These are phyloP conservation scores for Temnothorax unifasciatus DNA, from an alignment of 2,888 invertebrate genomes.

Conservation along the genomic window DNA sequence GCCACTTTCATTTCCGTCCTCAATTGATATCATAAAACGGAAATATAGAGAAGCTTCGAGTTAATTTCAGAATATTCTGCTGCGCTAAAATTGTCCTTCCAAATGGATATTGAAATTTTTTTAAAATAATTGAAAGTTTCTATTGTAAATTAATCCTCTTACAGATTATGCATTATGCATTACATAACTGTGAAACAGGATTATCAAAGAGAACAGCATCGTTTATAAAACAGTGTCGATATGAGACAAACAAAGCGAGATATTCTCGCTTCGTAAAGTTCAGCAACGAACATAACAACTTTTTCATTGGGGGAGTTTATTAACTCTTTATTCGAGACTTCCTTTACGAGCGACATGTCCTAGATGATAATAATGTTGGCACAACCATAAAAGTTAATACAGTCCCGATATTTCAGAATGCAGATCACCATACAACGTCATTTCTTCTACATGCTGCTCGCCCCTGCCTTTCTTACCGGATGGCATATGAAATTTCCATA, in stretches of 20 bases:
- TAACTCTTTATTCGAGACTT: conserved; percentile 61
- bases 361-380: conserved; percentile 66
- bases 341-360: conserved; percentile 69
- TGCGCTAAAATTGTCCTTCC: conserved; percentile 2
- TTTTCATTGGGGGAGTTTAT: conserved; percentile 76
- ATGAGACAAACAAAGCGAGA: conserved; percentile 45
- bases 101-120: neutral
- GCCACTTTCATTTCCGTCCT: conserved; percentile 36
- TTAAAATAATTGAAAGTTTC: neutral
- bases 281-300: conserved; percentile 71
- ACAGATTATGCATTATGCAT: neutral
- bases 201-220: neutral
- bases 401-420: conserved; percentile 56
- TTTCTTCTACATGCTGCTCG: neutral
- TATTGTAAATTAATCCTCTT: neutral
- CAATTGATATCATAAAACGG: conserved; percentile 39
- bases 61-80: conserved; percentile 28
- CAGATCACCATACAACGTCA: conserved; percentile 52
- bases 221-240: conserved; percentile 33
- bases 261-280: conserved; percentile 68
- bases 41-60: conserved; percentile 13
- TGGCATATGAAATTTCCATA: conserved; percentile 54
- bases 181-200: neutral
- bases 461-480: conserved; percentile 47
- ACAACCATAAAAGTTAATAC: conserved; percentile 70